phyloP scores from a whole-genome alignment of 1,140 invertebrate species.

The Xylocopa sonorina region DNA sequence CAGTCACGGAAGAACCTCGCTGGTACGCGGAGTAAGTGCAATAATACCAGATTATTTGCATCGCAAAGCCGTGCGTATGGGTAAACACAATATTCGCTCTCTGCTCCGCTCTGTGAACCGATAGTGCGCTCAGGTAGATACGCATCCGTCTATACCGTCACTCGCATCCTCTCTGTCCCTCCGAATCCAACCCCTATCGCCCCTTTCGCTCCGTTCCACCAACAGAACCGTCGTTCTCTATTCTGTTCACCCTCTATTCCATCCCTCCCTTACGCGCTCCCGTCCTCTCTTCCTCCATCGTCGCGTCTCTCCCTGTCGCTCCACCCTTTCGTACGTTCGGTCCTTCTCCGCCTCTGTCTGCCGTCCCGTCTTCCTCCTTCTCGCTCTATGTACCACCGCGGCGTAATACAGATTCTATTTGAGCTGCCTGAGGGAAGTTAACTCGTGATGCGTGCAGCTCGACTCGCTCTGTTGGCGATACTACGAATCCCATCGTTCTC shows the following conservation, averaged over 20 bases:
- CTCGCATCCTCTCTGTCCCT: neutral
- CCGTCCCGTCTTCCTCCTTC: conserved; percentile 57
- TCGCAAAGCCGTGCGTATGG: conserved; percentile 81
- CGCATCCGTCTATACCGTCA: conserved; percentile 55
- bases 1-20: conserved; percentile 52
- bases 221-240: neutral
- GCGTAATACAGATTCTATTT: conserved; percentile 81
- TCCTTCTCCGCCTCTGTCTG: conserved; percentile 22
- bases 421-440: conserved; percentile 81
- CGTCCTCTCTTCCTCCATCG: conserved; percentile 39
- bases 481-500: conserved; percentile 63
- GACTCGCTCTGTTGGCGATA: conserved; percentile 67
- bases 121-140: conserved; percentile 75
- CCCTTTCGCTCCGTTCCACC: neutral
- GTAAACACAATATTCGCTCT: conserved; percentile 82
- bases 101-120: conserved; percentile 79
- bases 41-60: conserved; percentile 83
- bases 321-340: neutral
- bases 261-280: conserved; percentile 13
- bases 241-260: conserved; percentile 4
- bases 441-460: conserved; percentile 78
- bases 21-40: conserved; percentile 77
- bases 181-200: neutral
- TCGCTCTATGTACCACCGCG: conserved; percentile 73
- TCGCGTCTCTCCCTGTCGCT: neutral